Conservation (phyloP, 2,888 invertebrate genomes). For the Atethmia centrago region DNA sequence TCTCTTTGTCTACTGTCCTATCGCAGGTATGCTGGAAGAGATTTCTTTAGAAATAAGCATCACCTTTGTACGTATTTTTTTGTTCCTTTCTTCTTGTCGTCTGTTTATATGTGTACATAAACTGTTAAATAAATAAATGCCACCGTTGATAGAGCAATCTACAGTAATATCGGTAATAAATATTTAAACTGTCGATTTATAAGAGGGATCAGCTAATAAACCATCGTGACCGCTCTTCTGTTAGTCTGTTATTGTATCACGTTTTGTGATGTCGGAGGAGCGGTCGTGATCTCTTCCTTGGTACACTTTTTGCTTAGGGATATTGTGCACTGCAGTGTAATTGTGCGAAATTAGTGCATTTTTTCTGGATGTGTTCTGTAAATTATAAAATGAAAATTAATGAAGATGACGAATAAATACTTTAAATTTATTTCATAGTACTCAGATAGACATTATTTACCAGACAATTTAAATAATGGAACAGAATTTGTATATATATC, state of each 20-base stretch:
- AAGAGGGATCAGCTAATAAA: conserved; percentile 82
- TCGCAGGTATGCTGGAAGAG: too few relatives aligned
- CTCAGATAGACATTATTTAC: background rate
- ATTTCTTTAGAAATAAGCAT: too few relatives aligned
- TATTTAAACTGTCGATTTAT: conserved; percentile 80
- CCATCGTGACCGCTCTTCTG: conserved; percentile 83
- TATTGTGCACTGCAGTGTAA: conserved; percentile 27
- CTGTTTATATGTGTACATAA: too few relatives aligned
- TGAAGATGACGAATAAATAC: background rate
- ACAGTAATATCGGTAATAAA: conserved; percentile 76
- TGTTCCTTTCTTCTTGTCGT: too few relatives aligned
- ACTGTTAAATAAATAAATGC: too few relatives aligned
- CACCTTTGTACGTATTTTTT: too few relatives aligned
- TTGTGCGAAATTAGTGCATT: background rate
- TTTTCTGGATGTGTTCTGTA: background rate
- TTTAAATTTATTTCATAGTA: background rate
- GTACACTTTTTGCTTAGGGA: conserved; percentile 53
- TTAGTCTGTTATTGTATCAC: conserved; percentile 70
- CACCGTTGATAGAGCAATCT: conserved; percentile 66
- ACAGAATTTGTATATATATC: background rate
- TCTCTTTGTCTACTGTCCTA: too few relatives aligned
- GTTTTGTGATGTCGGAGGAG: conserved; percentile 58
- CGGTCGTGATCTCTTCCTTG: conserved; percentile 74
- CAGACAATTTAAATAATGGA: background rate
- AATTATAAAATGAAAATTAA: background rate